Base-by-base conservation (phyloP, 2,888 invertebrate species). In the Aleiodes alternator region DNA sequence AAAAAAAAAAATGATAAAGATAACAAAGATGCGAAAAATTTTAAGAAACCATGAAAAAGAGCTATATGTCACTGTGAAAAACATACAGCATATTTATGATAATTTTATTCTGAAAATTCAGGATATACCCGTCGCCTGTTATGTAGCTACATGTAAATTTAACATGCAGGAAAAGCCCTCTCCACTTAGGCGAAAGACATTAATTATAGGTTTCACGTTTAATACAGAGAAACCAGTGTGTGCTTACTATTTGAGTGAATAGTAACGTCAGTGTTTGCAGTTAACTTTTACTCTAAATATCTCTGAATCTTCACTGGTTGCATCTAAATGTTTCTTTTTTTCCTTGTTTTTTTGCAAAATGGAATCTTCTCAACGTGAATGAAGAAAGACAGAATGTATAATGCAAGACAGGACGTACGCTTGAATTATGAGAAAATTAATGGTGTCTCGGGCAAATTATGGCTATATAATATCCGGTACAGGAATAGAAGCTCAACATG, bases 381-480 rank as follows among this genome's bases (percentile, higher is more conserved):
- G 74, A 56, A 50, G 43, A 61, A 75, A 66, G 48, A 64, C 9
- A 48, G 48, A 16, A 51, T 51, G 72, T 57, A 59, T 31, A 23
- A 4, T 23, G 9, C 55, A 55, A 73, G 66, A 76, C 79, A 77
- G 82, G 79, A 82, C 79, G 82, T 77, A 74, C 77, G 82, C 78
- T 80, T 80, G 81, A 84, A 83, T 83, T 85, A 82, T 79, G 81
- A 78, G 76, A 77, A 80, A 83, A 84, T 85, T 85, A 85, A 86
- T 84, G 82, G 80, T 76, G 74, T 81, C 70, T 64, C 79, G 75
- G 82, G 84, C 81, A 82, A 83, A 85, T 85, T 68, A 82, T 82
- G 80, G 82, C 83, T 70, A 76, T 80, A 82, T 78, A 72, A 81
- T 76, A 77, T 78, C 73, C 73, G 71, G 66, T 61, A 43, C 76